Evolutionary conservation across 2,888 invertebrate species (phyloP).

Genomic region (Agriopis leucophaearia): DNA sequence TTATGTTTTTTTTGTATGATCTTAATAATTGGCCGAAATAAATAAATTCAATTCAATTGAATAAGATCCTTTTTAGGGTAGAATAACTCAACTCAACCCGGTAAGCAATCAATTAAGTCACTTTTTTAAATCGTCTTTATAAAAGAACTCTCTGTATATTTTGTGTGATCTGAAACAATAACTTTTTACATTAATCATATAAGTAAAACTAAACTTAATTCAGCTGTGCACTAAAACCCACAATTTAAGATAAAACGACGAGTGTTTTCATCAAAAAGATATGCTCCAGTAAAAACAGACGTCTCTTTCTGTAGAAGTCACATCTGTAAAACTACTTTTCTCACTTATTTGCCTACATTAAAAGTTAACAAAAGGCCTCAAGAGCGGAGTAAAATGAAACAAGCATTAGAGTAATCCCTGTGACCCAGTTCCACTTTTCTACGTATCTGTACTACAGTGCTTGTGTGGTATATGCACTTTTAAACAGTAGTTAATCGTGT

Average conservation of each 20-base stretch:
- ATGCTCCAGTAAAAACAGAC: background rate
- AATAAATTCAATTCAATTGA: too few species aligned
- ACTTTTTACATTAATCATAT: too few species aligned
- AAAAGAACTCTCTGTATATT: too few species aligned
- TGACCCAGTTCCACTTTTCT: conserved; percentile 50
- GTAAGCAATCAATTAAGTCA: too few species aligned
- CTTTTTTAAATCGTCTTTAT: too few species aligned
- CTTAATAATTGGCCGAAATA: too few species aligned
- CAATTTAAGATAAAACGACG: conserved; percentile 2
- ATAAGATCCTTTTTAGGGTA: too few species aligned
- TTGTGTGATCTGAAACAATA: too few species aligned
- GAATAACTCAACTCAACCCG: too few species aligned
- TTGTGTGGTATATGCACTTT: conserved; percentile 7
- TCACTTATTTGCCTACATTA: conserved; percentile 45
- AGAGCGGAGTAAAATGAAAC: conserved; percentile 50
- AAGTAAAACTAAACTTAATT: background rate
- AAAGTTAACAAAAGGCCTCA: conserved; percentile 46
- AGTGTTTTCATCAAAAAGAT: conserved; percentile 9
- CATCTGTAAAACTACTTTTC: conserved; percentile 37
- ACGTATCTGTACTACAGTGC: conserved; percentile 45
- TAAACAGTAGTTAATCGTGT: conserved; percentile 16
- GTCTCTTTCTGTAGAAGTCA: conserved; percentile 18
- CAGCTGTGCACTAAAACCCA: background rate
- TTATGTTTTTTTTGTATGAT: too few species aligned
- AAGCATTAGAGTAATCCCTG: conserved; percentile 52